Base-by-base conservation (phyloP, 2,888 invertebrate species). In the Drosophila limbata region DNA sequence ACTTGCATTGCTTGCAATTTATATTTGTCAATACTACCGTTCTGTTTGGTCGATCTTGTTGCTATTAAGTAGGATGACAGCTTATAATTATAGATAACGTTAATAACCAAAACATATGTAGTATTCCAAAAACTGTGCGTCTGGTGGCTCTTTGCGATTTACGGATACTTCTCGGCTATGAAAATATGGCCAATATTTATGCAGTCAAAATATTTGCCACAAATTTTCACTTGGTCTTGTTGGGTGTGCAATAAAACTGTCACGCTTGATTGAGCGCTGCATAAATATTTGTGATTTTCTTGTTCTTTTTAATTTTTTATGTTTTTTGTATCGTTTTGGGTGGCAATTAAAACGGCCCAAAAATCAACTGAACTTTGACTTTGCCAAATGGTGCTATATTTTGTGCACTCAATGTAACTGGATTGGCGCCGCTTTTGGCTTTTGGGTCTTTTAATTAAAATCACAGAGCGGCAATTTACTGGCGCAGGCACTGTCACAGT, bases 361-460 rank as follows among this genome's bases (percentile, higher is more conserved):
- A 88, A 81, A 83, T 82, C 86, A 86, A 83, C 76, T 83, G 69
- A 77, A 82, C 83, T 84, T 79, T 84, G 85, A 84, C 79, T 81
- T 82, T 70, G 60, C 56, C 57, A 65, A 73, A 61, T 53, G 52
- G 65, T 61, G 62, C 62, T 59, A 48, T 59, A 31, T 68, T 68
- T 65, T 73, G 62, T 69, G 69, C 74, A 66, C 45, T 69, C 79
- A 66, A 70, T 73, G 62, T 69, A 28, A 55, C 69, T 60, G 52
- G 28, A 19, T 45, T 28, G 48, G 1, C 33, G 48, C 11, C 33
- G 17, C 17, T 31, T 10, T 37, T 25, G 28, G 19, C 64, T 8
- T 53, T 40, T 53, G 68, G 48, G 67, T 73, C 88, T 86, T 84
- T 84, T 84, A 84, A 84, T 84, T 84, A 84, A 84, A 88, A 88